Percentiles rank a stretch among this genome's conserved stretches.
phyloP scores from a whole-genome alignment of 2,888 invertebrate genomes.

The Agapostemon virescens region DNA sequence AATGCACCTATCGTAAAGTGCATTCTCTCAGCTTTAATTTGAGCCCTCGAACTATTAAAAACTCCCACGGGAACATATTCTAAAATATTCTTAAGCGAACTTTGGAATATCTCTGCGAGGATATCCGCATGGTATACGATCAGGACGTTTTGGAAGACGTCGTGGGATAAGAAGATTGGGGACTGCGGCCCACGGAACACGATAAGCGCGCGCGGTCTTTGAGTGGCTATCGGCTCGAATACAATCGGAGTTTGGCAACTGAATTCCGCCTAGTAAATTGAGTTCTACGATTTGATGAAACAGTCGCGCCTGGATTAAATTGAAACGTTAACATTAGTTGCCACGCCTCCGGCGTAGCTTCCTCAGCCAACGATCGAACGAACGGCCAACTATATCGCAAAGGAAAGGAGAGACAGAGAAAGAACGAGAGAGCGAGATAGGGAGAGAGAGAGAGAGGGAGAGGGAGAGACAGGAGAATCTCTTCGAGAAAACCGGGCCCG shows the following conservation, averaged over 20 bases:
- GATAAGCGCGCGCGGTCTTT: background rate
- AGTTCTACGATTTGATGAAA: constrained; percentile 22
- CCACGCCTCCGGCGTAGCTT: background rate
- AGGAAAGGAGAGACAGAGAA: background rate
- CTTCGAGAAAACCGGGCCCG: too few relatives aligned
- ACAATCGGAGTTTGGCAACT: constrained; percentile 37
- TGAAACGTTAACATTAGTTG: constrained; percentile 34
- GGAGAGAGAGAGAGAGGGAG: background rate
- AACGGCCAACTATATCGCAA: background rate
- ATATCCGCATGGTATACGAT: too few relatives aligned
- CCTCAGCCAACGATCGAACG: background rate
- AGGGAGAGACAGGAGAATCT: background rate
- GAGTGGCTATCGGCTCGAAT: constrained; percentile 32
- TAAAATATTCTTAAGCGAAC: too few relatives aligned
- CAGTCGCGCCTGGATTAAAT: constrained; percentile 38
- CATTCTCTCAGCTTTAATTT: too few relatives aligned
- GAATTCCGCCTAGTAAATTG: constrained; percentile 43
- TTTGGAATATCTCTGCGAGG: too few relatives aligned
- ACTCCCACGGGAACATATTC: too few relatives aligned
- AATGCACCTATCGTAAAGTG: too few relatives aligned
- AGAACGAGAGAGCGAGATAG: background rate
- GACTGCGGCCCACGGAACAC: background rate
- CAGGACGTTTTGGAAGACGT: too few relatives aligned
- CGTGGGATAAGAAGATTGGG: background rate
- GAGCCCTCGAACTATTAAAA: too few relatives aligned